These are phyloP conservation scores for Tychaedon coryphoeus DNA, from an alignment of 2,113 vertebrate genomes.

Conservation along the genomic window DNA sequence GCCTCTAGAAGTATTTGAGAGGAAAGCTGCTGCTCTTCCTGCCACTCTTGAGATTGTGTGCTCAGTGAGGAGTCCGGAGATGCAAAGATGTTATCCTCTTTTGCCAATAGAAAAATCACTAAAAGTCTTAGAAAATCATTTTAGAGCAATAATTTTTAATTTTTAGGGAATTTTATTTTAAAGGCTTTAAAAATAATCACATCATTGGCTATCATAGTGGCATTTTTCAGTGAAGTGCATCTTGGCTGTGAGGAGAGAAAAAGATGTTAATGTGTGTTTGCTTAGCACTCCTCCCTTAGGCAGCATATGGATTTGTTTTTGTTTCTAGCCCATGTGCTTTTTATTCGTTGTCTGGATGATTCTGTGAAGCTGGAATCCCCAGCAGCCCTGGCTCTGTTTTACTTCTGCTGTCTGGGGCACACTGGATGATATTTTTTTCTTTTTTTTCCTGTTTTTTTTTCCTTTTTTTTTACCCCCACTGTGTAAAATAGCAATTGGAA, in stretches of 20 bases:
- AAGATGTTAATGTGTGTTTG: background rate
- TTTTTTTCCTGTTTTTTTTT: too few species aligned
- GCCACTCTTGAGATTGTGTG: fast-evolving
- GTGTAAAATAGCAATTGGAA: background rate
- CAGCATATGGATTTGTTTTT: conserved; percentile 36
- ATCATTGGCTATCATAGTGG: background rate
- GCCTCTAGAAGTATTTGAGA: background rate
- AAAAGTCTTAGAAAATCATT: background rate
- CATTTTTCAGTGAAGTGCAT: background rate
- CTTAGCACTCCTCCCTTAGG: conserved; percentile 45
- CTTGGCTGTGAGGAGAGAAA: background rate
- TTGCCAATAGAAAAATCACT: background rate
- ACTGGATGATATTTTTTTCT: background rate
- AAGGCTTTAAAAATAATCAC: background rate
- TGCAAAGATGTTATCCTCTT: background rate
- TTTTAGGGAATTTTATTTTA: background rate
- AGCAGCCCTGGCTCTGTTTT: background rate
- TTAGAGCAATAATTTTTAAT: background rate
- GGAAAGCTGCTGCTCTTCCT: background rate
- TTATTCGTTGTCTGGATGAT: background rate
- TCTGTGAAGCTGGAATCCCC: background rate
- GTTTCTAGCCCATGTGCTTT: background rate
- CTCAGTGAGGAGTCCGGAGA: background rate
- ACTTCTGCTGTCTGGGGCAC: background rate
- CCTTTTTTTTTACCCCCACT: fast-evolving